Conservation (phyloP, 2,113 vertebrate genomes). For the Tauraco erythrolophus region DNA sequence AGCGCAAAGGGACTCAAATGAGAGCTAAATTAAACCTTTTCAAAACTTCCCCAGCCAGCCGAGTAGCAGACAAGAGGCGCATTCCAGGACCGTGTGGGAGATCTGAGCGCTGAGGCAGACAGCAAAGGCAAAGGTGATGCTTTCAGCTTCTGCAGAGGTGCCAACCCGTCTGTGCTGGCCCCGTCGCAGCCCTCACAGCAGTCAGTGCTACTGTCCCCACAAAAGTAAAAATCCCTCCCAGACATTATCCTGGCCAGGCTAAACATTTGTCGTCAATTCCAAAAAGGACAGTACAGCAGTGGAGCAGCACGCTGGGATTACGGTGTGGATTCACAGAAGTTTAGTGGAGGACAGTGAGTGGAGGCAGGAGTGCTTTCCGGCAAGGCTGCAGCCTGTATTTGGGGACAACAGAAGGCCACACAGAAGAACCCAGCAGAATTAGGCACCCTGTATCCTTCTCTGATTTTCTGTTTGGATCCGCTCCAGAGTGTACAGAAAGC, state of each 20-base stretch:
- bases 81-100: constrained; percentile 55
- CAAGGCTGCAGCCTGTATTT: neutral
- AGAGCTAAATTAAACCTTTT: constrained; percentile 65
- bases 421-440: neutral
- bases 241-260: neutral
- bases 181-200: rapidly evolving
- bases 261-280: neutral
- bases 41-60: constrained; percentile 31
- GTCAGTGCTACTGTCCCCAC: neutral
- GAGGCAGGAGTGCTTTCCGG: neutral
- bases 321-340: neutral
- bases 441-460: neutral
- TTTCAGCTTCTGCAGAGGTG: constrained; percentile 19
- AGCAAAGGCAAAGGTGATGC: constrained; percentile 56
- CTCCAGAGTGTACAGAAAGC: neutral
- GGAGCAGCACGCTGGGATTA: neutral
- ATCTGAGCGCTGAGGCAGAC: constrained; percentile 29
- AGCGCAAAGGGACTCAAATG: neutral
- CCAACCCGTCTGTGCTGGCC: neutral
- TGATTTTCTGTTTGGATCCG: neutral
- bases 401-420: neutral
- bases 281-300: neutral
- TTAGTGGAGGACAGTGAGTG: neutral
- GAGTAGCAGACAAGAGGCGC: constrained; percentile 64
- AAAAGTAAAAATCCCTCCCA: neutral